A percentile compares a stretch with the other conserved stretches of the same genome.
Conservation (phyloP, 2,113 vertebrate species). For the Protobothrops mucrosquamatus region DNA sequence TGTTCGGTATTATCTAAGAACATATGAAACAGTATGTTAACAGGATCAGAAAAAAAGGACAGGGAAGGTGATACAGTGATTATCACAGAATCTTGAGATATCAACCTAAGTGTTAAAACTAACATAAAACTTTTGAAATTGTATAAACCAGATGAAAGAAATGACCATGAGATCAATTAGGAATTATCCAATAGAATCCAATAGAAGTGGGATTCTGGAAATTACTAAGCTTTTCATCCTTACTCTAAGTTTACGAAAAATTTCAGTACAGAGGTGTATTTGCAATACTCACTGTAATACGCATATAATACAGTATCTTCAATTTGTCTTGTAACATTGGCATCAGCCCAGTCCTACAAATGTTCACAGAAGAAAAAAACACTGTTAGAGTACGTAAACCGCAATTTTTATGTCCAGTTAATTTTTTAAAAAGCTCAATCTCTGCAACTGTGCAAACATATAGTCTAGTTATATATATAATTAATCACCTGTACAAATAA, state of each 20-base stretch:
- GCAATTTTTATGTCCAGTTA: background rate
- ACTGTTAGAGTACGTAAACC: background rate
- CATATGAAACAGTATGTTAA: background rate
- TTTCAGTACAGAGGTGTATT: background rate
- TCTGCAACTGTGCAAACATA: background rate
- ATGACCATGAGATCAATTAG: background rate
- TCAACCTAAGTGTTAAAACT: background rate
- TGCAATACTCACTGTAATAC: slow-evolving; percentile 91
- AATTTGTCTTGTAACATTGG: slow-evolving; percentile 88
- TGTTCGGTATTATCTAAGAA: background rate
- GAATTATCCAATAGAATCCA: background rate
- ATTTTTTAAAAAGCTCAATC: background rate
- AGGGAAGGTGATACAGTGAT: background rate
- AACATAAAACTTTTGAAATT: background rate
- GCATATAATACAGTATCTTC: slow-evolving; percentile 92
- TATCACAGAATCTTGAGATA: background rate
- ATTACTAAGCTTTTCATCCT: background rate
- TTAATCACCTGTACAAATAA: background rate
- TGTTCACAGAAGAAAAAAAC: slow-evolving; percentile 9
- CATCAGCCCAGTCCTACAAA: slow-evolving; percentile 85
- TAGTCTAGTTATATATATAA: background rate
- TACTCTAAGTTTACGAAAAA: background rate
- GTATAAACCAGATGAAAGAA: background rate
- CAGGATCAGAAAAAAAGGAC: background rate
- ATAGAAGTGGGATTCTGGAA: background rate